These are phyloP conservation scores for Lepidurus couesii DNA, from an alignment of 1,140 invertebrate genomes.

Conservation along the genomic window DNA sequence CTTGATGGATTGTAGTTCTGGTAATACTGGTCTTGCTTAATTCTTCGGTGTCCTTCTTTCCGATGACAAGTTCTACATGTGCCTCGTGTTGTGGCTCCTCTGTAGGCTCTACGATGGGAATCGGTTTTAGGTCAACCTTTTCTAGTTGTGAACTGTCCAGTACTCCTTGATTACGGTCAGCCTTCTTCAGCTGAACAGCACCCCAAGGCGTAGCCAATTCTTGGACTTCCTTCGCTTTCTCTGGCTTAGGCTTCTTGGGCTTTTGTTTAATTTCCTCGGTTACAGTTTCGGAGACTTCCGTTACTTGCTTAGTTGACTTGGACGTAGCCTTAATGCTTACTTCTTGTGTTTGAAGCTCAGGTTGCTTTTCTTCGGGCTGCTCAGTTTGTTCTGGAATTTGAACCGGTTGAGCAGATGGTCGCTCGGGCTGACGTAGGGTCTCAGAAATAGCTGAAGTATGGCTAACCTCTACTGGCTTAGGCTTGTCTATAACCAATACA, in stretches of 20 bases:
- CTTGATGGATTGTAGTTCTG: too few relatives aligned
- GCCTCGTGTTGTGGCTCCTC: too few relatives aligned
- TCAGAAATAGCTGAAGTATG: not conserved
- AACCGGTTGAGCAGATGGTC: not conserved
- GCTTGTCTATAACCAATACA: not conserved
- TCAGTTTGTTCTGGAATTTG: not conserved
- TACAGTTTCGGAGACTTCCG: not conserved
- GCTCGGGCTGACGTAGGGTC: not conserved
- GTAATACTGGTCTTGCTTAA: too few relatives aligned
- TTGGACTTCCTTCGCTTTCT: not conserved
- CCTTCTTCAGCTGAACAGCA: not conserved
- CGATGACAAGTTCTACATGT: too few relatives aligned
- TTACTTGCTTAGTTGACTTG: not conserved
- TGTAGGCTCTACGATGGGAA: not conserved
- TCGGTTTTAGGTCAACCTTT: not conserved
- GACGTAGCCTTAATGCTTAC: not conserved
- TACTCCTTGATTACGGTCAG: not conserved
- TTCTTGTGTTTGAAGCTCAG: not conserved
- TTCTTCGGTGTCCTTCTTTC: too few relatives aligned
- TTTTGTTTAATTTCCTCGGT: not conserved
- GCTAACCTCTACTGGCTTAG: not conserved
- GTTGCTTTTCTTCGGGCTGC: not conserved
- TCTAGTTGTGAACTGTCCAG: not conserved
- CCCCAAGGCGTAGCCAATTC: not conserved
- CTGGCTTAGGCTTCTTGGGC: not conserved